These are phyloP conservation scores for Mactra quadrangularis DNA, from an alignment of 1,140 invertebrate species.

Conservation along the genomic window DNA sequence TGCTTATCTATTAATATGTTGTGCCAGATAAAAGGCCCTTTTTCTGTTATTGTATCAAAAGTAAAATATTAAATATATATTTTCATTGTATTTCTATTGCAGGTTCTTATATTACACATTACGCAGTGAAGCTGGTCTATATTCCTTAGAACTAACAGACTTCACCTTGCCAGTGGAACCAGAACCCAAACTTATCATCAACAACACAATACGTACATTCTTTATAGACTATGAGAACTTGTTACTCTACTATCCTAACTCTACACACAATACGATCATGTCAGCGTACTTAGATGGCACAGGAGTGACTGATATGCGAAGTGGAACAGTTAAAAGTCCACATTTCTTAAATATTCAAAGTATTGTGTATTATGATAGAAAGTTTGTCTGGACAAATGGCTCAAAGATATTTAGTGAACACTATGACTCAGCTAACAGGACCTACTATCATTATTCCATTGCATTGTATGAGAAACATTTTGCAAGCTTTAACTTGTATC, in stretches of 20 bases:
- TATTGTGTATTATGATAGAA: constrained; percentile 77
- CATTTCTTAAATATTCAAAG: constrained; percentile 69
- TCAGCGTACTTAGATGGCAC: constrained; percentile 92
- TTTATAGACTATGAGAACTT: constrained; percentile 92
- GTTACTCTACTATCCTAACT: constrained; percentile 89
- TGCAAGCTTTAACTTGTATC: constrained; percentile 71
- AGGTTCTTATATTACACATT: constrained; percentile 93
- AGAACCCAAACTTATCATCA: constrained; percentile 85
- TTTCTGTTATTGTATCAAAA: too few relatives aligned
- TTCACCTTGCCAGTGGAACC: constrained; percentile 82
- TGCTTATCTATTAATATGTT: too few relatives aligned
- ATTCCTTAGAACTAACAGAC: constrained; percentile 90
- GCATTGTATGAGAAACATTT: constrained; percentile 70
- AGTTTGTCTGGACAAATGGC: constrained; percentile 93
- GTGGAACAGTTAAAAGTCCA: constrained; percentile 87
- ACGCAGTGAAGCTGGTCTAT: constrained; percentile 88
- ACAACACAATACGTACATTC: constrained; percentile 88
- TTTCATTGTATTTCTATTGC: constrained; percentile 55
- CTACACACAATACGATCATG: constrained; percentile 90
- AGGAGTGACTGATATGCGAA: constrained; percentile 89
- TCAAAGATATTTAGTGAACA: constrained; percentile 88
- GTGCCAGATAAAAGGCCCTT: too few relatives aligned
- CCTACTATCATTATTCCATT: constrained; percentile 89
- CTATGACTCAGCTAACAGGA: constrained; percentile 81
- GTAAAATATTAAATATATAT: too few relatives aligned